phyloP scores from a whole-genome alignment of 1,140 invertebrate genomes.

The Platyscapa corneri region DNA sequence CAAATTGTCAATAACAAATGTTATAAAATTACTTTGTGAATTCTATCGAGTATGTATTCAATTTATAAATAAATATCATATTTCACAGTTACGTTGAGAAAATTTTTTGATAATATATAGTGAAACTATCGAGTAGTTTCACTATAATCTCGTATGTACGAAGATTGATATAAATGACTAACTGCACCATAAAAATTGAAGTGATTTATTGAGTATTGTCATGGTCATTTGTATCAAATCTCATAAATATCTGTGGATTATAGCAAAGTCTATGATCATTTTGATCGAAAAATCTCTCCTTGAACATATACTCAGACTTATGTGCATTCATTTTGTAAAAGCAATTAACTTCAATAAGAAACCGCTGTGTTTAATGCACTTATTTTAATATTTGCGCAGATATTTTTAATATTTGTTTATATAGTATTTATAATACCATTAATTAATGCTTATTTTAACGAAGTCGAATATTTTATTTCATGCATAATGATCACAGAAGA shows the following conservation, averaged over 20 bases:
- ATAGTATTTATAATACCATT: background rate
- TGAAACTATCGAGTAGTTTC: background rate
- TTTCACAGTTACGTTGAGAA: background rate
- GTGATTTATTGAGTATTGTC: background rate
- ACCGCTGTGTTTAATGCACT: background rate
- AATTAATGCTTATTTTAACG: background rate
- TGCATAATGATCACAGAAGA: background rate
- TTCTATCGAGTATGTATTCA: background rate
- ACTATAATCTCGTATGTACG: background rate
- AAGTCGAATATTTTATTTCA: background rate
- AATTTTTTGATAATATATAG: conserved; percentile 6
- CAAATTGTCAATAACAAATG: background rate
- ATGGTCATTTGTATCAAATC: background rate
- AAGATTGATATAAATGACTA: background rate
- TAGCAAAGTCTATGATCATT: background rate
- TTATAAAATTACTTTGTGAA: background rate
- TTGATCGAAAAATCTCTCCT: background rate
- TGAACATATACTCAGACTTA: background rate
- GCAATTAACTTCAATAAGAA: background rate
- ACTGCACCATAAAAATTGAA: background rate
- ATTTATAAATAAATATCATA: background rate
- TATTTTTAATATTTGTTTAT: background rate
- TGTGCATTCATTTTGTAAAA: background rate
- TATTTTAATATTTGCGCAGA: background rate
- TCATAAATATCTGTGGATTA: background rate